phyloP scores from a whole-genome alignment of 2,797 vertebrate genomes.

The Typhlichthys subterraneus region DNA sequence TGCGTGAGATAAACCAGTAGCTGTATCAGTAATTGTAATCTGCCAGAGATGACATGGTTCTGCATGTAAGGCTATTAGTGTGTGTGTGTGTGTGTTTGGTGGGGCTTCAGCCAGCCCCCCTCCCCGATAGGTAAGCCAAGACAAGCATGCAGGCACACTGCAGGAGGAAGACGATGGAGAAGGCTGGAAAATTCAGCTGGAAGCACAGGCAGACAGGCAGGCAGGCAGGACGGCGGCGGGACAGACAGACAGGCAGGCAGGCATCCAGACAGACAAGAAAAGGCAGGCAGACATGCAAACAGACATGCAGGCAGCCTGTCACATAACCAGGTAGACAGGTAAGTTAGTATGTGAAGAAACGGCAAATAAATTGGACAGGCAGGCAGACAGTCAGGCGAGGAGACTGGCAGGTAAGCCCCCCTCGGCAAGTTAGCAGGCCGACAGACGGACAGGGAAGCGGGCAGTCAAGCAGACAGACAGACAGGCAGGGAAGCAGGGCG shows the following conservation, averaged over 20 bases:
- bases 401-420: not conserved
- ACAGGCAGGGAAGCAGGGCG: too few relatives aligned
- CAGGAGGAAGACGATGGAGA: not conserved
- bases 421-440: too few relatives aligned
- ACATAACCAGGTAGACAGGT: not conserved
- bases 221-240: not conserved
- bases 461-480: too few relatives aligned
- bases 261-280: not conserved
- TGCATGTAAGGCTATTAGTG: slow-evolving; percentile 78
- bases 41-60: slow-evolving; percentile 71
- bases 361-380: not conserved
- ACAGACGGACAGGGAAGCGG: too few relatives aligned
- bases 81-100: slow-evolving; percentile 38
- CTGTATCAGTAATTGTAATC: slow-evolving; percentile 82
- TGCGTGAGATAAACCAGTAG: slow-evolving; percentile 61
- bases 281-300: too few relatives aligned
- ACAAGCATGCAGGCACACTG: slow-evolving; percentile 7
- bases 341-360: not conserved
- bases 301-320: too few relatives aligned
- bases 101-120: slow-evolving; percentile 34
- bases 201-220: not conserved
- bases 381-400: not conserved
- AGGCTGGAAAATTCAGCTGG: not conserved
- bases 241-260: too few relatives aligned
- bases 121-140: slow-evolving; percentile 10